Evolutionary conservation across 2,113 vertebrate genomes (phyloP), one percentile per base, ranked within the genome.

Genomic region (Andinoacara biseriatus): DNA sequence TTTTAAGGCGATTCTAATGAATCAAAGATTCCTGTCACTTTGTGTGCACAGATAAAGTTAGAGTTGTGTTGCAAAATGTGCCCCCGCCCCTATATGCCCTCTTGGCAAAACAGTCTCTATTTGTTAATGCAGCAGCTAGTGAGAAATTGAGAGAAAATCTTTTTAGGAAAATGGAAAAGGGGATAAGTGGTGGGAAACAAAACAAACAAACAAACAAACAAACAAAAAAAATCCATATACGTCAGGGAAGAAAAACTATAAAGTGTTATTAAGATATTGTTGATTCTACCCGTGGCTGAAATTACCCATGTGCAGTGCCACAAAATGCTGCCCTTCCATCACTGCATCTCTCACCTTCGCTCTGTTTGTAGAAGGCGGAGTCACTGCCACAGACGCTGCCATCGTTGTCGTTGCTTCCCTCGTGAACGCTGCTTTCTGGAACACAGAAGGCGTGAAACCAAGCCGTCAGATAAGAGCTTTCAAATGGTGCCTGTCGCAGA

Each of bases 361-460:
- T 97, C 90, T 99, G 97, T 88, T 91, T 96, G 92, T 98, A 98
- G 91, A 98, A 97, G 2, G 96, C 95, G 6, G 98, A 98, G 89
- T 99, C 98, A 35, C 97, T 99, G 91, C 97, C 97, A 76, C 97
- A 98, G 81, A 97, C 5, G 82, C 96, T 99, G 93, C 96, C 97
- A 94, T 98, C 97, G 85, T 98, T 97, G 90, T 99, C 97, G 88
- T 96, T 92, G 89, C 96, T 98, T 83, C 96, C 95, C 80, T 98
- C 98, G 85, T 95, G 95, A 89, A 95, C 91, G 29, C 95, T 96
- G 94, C 96, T 96, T 87, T 98, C 97, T 97, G 56, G 15, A 85
- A 75, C 38, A 77, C 29, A 85, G 58, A 82, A 14, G 57, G 60
- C 61, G 15, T 49, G 52, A 82, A 62, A 81, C 0, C 3, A 79